Conservation (phyloP, 2,888 invertebrate genomes). For the Lasioglossum oenotherae region DNA sequence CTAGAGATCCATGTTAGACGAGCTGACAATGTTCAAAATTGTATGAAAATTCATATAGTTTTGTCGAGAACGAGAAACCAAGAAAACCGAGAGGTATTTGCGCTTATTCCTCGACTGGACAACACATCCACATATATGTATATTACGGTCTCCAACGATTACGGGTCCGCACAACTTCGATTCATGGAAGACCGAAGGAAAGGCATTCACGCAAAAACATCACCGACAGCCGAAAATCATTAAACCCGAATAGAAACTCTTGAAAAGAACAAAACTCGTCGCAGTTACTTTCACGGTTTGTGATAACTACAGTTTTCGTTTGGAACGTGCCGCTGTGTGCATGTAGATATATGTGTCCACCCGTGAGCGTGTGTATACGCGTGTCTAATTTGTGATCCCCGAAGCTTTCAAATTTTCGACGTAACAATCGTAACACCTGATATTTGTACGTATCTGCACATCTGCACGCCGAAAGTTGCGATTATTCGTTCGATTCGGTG, state of each 20-base stretch:
- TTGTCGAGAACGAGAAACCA: neutral
- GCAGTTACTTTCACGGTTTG: neutral
- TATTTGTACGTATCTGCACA: neutral
- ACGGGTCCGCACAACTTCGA: neutral
- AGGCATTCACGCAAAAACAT: neutral
- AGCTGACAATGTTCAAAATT: neutral
- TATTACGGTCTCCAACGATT: too few relatives aligned
- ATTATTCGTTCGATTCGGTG: constrained; percentile 6
- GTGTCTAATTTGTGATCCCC: neutral
- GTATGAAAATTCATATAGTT: neutral
- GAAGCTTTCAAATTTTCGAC: neutral
- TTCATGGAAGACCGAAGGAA: neutral
- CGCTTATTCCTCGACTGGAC: neutral
- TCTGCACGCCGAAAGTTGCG: neutral
- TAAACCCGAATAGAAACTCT: neutral
- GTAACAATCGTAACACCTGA: neutral
- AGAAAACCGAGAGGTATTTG: neutral
- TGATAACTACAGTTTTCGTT: neutral
- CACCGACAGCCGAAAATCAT: neutral
- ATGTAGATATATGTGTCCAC: neutral
- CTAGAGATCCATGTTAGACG: neutral
- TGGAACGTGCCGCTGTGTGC: neutral
- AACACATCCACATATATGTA: neutral
- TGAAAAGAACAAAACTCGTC: neutral
- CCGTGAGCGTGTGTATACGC: neutral